Evolutionary conservation across 2,888 invertebrate species (phyloP).

Genomic region (Anthoptus insignis): DNA sequence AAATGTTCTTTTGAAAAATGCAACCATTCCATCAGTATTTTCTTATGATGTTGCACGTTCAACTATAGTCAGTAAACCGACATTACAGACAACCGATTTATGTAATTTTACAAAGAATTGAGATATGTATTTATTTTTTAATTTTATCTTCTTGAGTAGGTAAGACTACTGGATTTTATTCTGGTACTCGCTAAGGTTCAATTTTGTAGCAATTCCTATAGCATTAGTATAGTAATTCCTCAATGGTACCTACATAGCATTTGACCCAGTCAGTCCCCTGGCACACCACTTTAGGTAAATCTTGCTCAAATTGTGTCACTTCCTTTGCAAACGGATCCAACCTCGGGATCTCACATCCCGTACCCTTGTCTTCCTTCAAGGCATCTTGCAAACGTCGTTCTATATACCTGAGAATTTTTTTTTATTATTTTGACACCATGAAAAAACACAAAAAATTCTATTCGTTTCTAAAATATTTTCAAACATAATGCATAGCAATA

Average conservation of each 20-base stretch:
- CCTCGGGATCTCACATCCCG: constrained; percentile 77
- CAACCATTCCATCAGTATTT: too few relatives aligned
- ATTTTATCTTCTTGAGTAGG: too few relatives aligned
- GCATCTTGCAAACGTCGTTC: constrained; percentile 68
- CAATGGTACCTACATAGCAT: constrained; percentile 89
- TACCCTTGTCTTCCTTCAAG: constrained; percentile 69
- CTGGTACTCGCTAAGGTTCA: too few relatives aligned
- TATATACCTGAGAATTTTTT: constrained; percentile 60
- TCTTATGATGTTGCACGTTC: constrained; percentile 90
- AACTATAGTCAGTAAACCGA: too few relatives aligned
- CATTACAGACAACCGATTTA: too few relatives aligned
- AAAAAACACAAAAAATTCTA: neutral
- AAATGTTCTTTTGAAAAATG: too few relatives aligned
- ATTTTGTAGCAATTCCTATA: too few relatives aligned
- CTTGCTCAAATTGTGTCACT: constrained; percentile 90
- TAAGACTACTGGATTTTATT: too few relatives aligned
- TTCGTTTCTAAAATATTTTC: constrained; percentile 33
- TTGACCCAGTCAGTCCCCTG: constrained; percentile 92
- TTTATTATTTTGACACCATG: neutral
- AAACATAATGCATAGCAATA: constrained; percentile 15
- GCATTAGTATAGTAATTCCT: too few relatives aligned
- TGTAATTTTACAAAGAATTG: too few relatives aligned
- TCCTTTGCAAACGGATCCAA: constrained; percentile 87
- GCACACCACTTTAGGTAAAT: constrained; percentile 89
- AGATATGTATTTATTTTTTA: too few relatives aligned